Percentiles rank a stretch among this genome's conserved stretches.
Conservation (phyloP, 2,888 invertebrate species). For the Andricus curvator region DNA sequence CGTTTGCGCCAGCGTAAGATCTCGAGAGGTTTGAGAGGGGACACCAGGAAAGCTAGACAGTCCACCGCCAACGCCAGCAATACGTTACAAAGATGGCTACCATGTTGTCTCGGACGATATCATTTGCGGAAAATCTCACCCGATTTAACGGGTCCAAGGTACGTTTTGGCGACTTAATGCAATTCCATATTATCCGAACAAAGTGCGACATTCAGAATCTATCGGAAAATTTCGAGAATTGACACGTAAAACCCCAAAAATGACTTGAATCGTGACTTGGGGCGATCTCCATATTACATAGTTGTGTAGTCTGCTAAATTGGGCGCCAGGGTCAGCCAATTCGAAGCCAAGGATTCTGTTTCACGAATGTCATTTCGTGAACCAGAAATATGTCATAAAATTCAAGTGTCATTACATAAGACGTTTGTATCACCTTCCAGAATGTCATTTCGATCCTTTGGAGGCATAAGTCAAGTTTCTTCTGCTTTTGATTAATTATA, state of each 20-base stretch:
- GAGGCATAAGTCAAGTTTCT: background rate
- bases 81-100: conserved; percentile 85
- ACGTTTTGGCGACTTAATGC: conserved; percentile 67
- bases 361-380: conserved; percentile 38
- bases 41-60: background rate
- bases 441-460: background rate
- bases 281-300: conserved; percentile 70
- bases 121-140: conserved; percentile 85
- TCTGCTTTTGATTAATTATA: background rate
- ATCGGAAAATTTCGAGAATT: background rate
- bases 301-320: conserved; percentile 77
- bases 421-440: background rate
- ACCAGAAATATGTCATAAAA: background rate
- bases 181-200: background rate
- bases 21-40: background rate
- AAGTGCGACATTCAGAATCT: background rate
- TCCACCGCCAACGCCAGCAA: conserved; percentile 54
- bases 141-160: conserved; percentile 88
- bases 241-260: conserved; percentile 3
- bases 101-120: conserved; percentile 86
- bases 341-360: conserved; percentile 70
- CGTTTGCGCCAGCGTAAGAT: conserved; percentile 1
- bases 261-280: conserved; percentile 51
- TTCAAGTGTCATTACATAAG: background rate
- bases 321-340: conserved; percentile 74